These are phyloP conservation scores for Psophia crepitans DNA, from an alignment of 2,113 vertebrate species.

Conservation along the genomic window DNA sequence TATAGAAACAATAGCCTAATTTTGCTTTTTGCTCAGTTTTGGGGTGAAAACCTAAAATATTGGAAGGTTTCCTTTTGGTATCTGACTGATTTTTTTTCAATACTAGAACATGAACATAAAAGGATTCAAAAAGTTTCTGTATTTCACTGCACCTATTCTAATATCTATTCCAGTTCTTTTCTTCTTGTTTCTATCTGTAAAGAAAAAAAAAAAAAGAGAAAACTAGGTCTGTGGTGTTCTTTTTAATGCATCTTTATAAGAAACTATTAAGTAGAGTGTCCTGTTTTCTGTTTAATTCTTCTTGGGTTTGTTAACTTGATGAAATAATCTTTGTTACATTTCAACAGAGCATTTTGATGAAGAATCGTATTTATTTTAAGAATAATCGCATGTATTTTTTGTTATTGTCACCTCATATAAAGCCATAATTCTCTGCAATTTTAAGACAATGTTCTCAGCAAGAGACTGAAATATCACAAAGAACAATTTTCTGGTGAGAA, in stretches of 20 bases:
- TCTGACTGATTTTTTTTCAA: not conserved
- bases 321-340: not conserved
- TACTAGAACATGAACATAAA: not conserved
- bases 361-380: conserved; percentile 17
- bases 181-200: not conserved
- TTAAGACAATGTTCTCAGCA: conserved; percentile 40
- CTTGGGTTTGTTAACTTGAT: not conserved
- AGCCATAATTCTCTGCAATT: not conserved
- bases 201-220: not conserved
- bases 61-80: not conserved
- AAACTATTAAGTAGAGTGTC: not conserved
- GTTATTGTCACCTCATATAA: conserved; percentile 2
- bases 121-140: not conserved
- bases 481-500: conserved; percentile 32
- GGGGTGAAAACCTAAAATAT: not conserved
- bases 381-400: not conserved
- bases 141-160: not conserved
- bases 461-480: conserved; percentile 43
- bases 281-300: not conserved
- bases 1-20: not conserved
- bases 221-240: not conserved
- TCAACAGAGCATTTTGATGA: not conserved
- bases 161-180: not conserved
- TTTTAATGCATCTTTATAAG: not conserved
- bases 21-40: not conserved